Evolutionary conservation across 1,140 invertebrate species (phyloP), one percentile per base, ranked within the genome.

Genomic region (Brachionus sp.): DNA sequence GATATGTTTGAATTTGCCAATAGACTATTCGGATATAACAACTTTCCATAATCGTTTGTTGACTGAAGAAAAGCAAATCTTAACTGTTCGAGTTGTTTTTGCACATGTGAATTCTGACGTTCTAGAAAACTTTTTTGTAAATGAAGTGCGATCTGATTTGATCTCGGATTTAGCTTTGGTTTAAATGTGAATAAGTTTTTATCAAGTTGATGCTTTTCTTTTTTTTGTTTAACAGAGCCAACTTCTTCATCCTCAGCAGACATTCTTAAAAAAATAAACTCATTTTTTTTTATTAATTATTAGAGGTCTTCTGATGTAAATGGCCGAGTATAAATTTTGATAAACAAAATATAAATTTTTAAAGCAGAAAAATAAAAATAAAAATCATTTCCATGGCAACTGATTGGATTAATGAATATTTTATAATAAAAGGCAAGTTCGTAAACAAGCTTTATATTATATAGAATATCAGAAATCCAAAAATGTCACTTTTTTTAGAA

Each of bases 11-110:
- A 13, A 66, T 37, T 66, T 16, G 64, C 29, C 12, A 70, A 39
- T 10, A 70, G 37, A 39, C 37, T 70, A 16, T 70, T 19, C 9
- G 66, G 66, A 39, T 70, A 70, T 9, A 70, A 19, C 37, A 70
- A 33, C 37, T 70, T 70, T 37, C 66, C 66, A 39, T 70, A 70
- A 5, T 70, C 66, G 33, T 70, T 70, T 12, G 66, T 70, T n/a
- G 66, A 70, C 35, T 19, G 19, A 70, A 70, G 3, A 70, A 70
- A 70, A 19, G 66, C 66, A 10, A 16, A 7, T 39, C 66, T 35
- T 2, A 37, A 19, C n/a, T 39, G 35, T 39, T 70, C 66, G 2
- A 37, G 33, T 70, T 70, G 66, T 19, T 70, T 70, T 70, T 70
- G 29, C 19, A 19, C 37, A 39, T 70, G 66, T 37, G 66, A 39